These are phyloP conservation scores for Emydocephalus ijimae DNA, from an alignment of 2,113 vertebrate species.

Conservation along the genomic window DNA sequence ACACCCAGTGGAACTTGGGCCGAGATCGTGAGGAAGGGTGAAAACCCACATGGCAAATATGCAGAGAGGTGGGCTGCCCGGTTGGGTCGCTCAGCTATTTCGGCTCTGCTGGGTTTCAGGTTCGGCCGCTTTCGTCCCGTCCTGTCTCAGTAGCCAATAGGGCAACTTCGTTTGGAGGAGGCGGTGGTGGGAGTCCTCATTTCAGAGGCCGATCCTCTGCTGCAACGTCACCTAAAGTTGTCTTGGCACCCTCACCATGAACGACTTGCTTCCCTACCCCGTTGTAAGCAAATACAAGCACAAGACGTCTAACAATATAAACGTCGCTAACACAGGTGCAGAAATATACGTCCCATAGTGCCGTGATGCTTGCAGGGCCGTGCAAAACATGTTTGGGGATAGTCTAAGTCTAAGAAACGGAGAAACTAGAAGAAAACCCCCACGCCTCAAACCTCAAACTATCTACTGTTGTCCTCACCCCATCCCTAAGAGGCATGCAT, in stretches of 20 bases:
- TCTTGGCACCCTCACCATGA: not conserved
- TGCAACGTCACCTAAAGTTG: not conserved
- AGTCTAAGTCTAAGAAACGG: not conserved
- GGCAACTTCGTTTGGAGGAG: not conserved
- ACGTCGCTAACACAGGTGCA: not conserved
- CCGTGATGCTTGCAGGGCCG: no score
- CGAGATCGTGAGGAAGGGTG: not conserved
- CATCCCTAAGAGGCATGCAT: no score
- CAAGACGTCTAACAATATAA: no score
- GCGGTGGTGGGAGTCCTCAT: not conserved
- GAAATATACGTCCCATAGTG: not conserved
- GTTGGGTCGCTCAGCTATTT: not conserved
- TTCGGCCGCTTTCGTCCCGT: not conserved
- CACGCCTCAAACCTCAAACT: no score
- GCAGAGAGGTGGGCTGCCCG: no score
- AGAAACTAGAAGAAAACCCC: no score
- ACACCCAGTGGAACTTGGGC: not conserved
- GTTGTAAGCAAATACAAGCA: not conserved
- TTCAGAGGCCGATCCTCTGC: not conserved
- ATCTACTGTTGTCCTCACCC: no score
- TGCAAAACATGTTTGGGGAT: not conserved
- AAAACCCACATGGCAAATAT: not conserved
- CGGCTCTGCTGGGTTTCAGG: not conserved
- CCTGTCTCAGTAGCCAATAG: not conserved
- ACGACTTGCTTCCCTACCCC: not conserved